Evolutionary conservation across 2,888 invertebrate genomes (phyloP).

Genomic region (Aleiodes testaceus): DNA sequence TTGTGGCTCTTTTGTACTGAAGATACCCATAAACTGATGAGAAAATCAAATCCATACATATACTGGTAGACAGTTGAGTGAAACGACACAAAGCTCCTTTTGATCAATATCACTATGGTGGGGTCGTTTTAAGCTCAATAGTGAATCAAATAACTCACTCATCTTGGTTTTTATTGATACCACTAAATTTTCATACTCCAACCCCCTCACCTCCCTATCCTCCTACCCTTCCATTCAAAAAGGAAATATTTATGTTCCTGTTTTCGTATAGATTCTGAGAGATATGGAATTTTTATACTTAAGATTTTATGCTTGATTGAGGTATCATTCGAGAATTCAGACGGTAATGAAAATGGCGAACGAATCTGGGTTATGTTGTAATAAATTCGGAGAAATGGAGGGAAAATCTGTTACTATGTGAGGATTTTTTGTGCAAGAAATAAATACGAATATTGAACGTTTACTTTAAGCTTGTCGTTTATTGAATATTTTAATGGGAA

Average conservation of each 20-base stretch:
- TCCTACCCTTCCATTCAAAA: not conserved
- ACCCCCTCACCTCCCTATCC: not conserved
- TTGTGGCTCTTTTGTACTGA: constrained; percentile 25
- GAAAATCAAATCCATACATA: constrained; percentile 9
- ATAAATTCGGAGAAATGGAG: no score
- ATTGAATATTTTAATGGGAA: no score
- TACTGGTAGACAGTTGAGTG: constrained; percentile 3
- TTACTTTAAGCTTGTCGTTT: no score
- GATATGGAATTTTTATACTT: constrained; percentile 9
- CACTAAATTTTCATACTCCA: constrained; percentile 21
- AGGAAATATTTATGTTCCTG: not conserved
- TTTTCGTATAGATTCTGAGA: constrained; percentile 24
- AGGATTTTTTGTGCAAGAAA: no score
- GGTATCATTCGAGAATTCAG: not conserved
- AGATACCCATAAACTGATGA: constrained; percentile 28
- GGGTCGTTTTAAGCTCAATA: constrained; percentile 22
- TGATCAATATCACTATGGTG: not conserved
- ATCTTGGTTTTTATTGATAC: constrained; percentile 20
- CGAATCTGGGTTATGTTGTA: no score
- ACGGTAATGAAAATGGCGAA: no score
- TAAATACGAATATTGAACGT: no score
- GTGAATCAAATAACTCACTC: constrained; percentile 33
- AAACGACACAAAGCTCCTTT: constrained; percentile 33
- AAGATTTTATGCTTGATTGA: not conserved
- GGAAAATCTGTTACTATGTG: no score